These are phyloP conservation scores for Blera fallax DNA, from an alignment of 2,888 invertebrate genomes.

Conservation along the genomic window DNA sequence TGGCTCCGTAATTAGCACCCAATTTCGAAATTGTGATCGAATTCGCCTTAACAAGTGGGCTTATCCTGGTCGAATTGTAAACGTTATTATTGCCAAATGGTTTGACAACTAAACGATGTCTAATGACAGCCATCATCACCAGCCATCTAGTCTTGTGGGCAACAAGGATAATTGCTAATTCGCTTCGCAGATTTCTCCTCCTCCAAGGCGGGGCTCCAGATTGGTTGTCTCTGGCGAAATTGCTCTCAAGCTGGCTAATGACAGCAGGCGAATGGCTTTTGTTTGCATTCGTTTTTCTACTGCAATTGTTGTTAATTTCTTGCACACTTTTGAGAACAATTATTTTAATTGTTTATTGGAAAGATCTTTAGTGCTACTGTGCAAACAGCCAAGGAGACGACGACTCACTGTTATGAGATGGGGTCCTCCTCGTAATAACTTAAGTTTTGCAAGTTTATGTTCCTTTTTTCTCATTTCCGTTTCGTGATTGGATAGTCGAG, in stretches of 20 bases:
- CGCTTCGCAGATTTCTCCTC: too few relatives aligned
- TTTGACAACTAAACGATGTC: conserved; percentile 68
- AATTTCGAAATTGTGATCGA: conserved; percentile 35
- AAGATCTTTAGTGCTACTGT: background rate
- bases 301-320: background rate
- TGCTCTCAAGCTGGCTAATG: conserved; percentile 40
- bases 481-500: too few relatives aligned
- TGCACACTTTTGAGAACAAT: conserved; percentile 18
- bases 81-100: conserved; percentile 51
- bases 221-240: background rate
- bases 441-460: too few relatives aligned
- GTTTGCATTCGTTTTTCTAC: background rate
- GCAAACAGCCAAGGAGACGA: background rate
- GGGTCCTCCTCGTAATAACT: too few relatives aligned
- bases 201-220: too few relatives aligned
- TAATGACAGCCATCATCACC: conserved; percentile 64
- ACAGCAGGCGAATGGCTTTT: conserved; percentile 18
- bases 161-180: conserved; percentile 57
- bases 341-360: conserved; percentile 51
- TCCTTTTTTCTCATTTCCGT: too few relatives aligned
- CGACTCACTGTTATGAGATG: background rate
- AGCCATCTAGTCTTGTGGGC: conserved; percentile 1
- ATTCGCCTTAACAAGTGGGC: background rate
- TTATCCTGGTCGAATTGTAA: conserved; percentile 21
- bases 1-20: conserved; percentile 58